These are phyloP conservation scores for Neomonachus schauinslandi DNA, from an alignment of 2,113 vertebrate species.

Conservation along the genomic window DNA sequence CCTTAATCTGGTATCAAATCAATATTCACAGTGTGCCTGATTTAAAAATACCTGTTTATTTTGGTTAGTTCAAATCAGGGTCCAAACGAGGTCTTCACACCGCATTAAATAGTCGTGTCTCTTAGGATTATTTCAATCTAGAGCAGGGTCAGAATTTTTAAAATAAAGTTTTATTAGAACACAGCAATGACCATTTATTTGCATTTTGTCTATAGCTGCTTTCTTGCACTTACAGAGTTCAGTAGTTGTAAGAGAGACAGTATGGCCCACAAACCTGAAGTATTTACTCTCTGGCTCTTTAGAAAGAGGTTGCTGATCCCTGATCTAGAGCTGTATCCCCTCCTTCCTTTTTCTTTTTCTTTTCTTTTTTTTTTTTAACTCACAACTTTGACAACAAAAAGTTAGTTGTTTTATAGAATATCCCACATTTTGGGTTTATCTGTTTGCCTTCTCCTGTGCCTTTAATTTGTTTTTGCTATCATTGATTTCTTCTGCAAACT, in stretches of 20 bases:
- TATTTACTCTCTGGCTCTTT: not conserved
- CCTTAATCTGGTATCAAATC: not conserved
- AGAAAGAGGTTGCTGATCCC: not conserved
- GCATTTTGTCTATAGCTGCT: not conserved
- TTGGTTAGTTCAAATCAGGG: not conserved
- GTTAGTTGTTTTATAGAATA: not conserved
- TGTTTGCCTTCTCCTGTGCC: not conserved
- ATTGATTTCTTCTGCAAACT: not conserved
- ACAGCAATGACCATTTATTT: not conserved
- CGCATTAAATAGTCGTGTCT: not conserved
- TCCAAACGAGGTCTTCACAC: not conserved
- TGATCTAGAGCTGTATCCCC: not conserved
- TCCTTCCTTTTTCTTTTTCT: not conserved
- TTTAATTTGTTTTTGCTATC: not conserved
- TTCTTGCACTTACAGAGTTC: not conserved
- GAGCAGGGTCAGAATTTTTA: not conserved
- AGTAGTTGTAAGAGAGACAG: not conserved
- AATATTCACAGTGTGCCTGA: not conserved
- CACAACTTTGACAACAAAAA: not conserved
- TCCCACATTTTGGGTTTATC: not conserved
- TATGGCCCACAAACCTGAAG: not conserved
- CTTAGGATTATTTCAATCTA: not conserved
- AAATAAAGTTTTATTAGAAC: not conserved
- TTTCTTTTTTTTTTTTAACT: not conserved
- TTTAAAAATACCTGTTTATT: not conserved